phyloP scores from a whole-genome alignment of 2,113 vertebrate species.

The Amazona guildingii region DNA sequence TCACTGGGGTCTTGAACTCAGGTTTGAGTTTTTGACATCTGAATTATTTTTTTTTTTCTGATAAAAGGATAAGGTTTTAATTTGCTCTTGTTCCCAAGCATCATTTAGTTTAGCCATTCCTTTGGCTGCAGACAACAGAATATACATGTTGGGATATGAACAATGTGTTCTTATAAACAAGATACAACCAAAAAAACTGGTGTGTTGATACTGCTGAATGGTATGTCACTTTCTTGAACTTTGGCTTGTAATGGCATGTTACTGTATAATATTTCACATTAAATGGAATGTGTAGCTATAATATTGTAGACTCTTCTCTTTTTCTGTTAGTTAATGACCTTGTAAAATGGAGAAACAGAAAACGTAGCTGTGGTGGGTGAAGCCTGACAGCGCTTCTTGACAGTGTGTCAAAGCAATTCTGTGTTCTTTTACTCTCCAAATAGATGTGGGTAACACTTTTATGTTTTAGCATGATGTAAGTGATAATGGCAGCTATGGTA shows the following conservation, averaged over 20 bases:
- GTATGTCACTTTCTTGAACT: conserved; percentile 31
- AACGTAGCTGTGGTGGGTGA: conserved; percentile 55
- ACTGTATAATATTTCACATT: not conserved
- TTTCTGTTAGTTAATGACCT: conserved; percentile 38
- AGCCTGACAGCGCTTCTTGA: conserved; percentile 57
- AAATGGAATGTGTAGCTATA: not conserved
- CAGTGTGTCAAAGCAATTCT: conserved; percentile 63
- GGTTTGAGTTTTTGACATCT: not conserved
- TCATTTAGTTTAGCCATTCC: not conserved
- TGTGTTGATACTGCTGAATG: conserved; percentile 26
- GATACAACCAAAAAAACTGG: not conserved
- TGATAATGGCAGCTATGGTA: conserved; percentile 61
- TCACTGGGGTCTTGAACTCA: not conserved
- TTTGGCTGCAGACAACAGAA: not conserved
- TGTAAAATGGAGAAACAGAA: conserved; percentile 45
- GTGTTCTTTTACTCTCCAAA: conserved; percentile 54
- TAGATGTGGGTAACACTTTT: conserved; percentile 65
- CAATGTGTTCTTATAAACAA: not conserved
- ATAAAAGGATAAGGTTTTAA: not conserved
- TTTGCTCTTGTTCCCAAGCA: not conserved
- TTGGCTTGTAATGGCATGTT: not conserved
- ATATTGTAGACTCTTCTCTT: not conserved
- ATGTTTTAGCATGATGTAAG: conserved; percentile 60
- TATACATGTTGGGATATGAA: not conserved
- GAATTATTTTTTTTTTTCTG: not conserved